A percentile compares a stretch with the other conserved stretches of the same genome.
phyloP scores from a whole-genome alignment of 2,797 vertebrate genomes.

The Labeo calbasu region DNA sequence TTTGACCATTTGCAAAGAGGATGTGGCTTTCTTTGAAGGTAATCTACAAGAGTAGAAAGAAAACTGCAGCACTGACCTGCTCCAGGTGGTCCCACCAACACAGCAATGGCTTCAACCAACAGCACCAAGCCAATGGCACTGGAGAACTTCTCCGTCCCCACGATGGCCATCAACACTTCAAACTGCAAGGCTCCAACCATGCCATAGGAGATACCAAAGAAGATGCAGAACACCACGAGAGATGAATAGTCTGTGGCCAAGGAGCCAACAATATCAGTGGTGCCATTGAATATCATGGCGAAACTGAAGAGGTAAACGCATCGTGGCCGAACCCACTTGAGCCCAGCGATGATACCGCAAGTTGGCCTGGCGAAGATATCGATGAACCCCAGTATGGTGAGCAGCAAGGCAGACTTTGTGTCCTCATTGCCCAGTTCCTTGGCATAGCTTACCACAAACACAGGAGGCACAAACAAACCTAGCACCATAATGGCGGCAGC shows the following conservation, averaged over 20 bases:
- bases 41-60: neutral
- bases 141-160: constrained; percentile 92
- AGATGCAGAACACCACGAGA: constrained; percentile 90
- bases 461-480: constrained; percentile 93
- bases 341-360: constrained; percentile 87
- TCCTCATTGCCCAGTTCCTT: constrained; percentile 89
- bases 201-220: constrained; percentile 95
- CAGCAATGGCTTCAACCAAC: constrained; percentile 90
- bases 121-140: constrained; percentile 95
- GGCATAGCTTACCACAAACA: constrained; percentile 94
- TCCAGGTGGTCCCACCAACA: constrained; percentile 91
- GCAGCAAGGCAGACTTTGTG: constrained; percentile 89
- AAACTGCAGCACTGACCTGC: constrained; percentile 80
- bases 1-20: constrained; percentile 4
- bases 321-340: constrained; percentile 88
- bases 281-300: constrained; percentile 92
- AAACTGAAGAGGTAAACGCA: constrained; percentile 94
- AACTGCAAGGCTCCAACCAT: constrained; percentile 99
- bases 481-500: constrained; percentile 95
- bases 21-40: neutral
- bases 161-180: constrained; percentile 95
- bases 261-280: constrained; percentile 88
- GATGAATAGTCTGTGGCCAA: constrained; percentile 78
- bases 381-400: constrained; percentile 90
- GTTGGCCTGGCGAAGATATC: constrained; percentile 94